Percentiles rank a stretch among this genome's conserved stretches.
These are phyloP conservation scores for Scolopax rusticola DNA, from an alignment of 2,797 vertebrate genomes.

Conservation along the genomic window DNA sequence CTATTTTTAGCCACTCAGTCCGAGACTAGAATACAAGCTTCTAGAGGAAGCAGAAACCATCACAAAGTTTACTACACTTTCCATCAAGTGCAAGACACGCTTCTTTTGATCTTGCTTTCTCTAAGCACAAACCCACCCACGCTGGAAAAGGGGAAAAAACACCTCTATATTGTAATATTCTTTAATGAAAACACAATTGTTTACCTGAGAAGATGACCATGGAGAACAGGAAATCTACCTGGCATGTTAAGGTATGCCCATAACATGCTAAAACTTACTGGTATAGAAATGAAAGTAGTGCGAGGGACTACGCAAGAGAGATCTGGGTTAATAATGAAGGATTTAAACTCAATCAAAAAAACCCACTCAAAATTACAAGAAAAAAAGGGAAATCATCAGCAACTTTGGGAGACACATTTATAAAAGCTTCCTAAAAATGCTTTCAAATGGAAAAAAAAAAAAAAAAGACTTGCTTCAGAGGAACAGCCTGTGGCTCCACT, in stretches of 20 bases:
- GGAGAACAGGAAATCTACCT: not conserved
- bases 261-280: not conserved
- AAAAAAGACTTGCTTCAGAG: not conserved
- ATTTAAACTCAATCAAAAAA: not conserved
- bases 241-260: not conserved
- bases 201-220: not conserved
- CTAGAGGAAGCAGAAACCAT: conserved; percentile 1
- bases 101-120: not conserved
- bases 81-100: not conserved
- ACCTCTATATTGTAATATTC: not conserved
- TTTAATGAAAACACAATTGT: not conserved
- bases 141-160: not conserved
- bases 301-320: not conserved
- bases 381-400: not conserved
- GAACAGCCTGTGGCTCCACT: not conserved
- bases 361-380: not conserved
- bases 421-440: not conserved
- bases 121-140: not conserved
- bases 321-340: not conserved
- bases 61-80: not conserved
- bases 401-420: not conserved
- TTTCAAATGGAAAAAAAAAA: not conserved
- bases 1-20: not conserved
- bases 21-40: not conserved
- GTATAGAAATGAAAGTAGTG: not conserved